Evolutionary conservation across 2,113 vertebrate species (phyloP).

Genomic region (Athene noctua): DNA sequence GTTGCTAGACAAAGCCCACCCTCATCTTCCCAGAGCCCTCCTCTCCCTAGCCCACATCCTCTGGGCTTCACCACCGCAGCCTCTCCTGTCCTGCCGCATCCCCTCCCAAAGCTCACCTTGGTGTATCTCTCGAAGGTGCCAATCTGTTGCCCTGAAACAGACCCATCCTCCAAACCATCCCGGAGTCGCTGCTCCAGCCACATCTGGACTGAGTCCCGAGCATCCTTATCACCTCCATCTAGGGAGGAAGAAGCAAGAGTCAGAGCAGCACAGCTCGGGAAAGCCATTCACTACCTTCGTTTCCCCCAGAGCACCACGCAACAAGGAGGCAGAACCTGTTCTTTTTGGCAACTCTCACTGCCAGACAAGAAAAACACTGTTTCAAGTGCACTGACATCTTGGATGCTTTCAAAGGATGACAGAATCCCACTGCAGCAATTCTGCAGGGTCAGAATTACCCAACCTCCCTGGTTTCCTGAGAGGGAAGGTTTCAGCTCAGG

Average conservation of each 20-base stretch:
- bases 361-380: background rate
- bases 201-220: slow-evolving; percentile 88
- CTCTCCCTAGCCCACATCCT: fast-evolving
- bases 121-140: slow-evolving; percentile 91
- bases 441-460: background rate
- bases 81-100: background rate
- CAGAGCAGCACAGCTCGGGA: background rate
- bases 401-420: background rate
- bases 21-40: background rate
- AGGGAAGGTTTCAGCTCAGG: background rate
- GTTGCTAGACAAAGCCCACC: background rate
- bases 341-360: background rate
- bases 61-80: background rate
- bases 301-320: background rate
- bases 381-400: background rate
- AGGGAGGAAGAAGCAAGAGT: background rate
- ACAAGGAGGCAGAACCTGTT: slow-evolving; percentile 20
- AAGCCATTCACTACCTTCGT: background rate
- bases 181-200: slow-evolving; percentile 84
- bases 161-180: slow-evolving; percentile 78
- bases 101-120: slow-evolving; percentile 74
- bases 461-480: background rate
- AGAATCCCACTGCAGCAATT: background rate
- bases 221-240: slow-evolving; percentile 94
- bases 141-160: slow-evolving; percentile 70